phyloP scores from a whole-genome alignment of 2,797 vertebrate genomes.

The Sebastes miniatus region DNA sequence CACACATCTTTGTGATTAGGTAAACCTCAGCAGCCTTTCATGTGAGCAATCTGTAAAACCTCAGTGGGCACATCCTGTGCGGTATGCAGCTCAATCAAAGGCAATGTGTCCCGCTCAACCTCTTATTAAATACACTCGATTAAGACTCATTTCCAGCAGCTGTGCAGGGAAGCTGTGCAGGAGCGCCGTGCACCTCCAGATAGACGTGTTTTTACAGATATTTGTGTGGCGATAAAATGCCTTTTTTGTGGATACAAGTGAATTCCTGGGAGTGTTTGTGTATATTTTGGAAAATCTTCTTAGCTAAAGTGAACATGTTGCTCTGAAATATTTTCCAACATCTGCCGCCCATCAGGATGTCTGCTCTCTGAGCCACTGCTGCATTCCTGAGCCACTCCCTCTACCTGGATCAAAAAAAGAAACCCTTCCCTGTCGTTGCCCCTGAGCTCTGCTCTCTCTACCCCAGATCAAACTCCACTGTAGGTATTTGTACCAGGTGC shows the following conservation, averaged over 20 bases:
- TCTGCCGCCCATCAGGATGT: slow-evolving; percentile 87
- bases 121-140: slow-evolving; percentile 71
- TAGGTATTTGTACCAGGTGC: slow-evolving; percentile 52
- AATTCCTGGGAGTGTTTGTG: slow-evolving; percentile 70
- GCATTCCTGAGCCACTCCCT: slow-evolving; percentile 86
- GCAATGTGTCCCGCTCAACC: slow-evolving; percentile 53
- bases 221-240: slow-evolving; percentile 49
- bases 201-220: slow-evolving; percentile 27
- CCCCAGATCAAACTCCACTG: slow-evolving; percentile 41
- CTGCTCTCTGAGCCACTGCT: slow-evolving; percentile 81
- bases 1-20: slow-evolving; percentile 78
- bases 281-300: slow-evolving; percentile 76
- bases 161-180: slow-evolving; percentile 32
- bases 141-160: slow-evolving; percentile 55
- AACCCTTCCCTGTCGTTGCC: slow-evolving; percentile 67
- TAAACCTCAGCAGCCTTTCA: slow-evolving; percentile 75
- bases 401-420: slow-evolving; percentile 84
- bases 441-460: slow-evolving; percentile 61
- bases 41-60: slow-evolving; percentile 72
- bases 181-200: slow-evolving; percentile 17
- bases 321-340: slow-evolving; percentile 87
- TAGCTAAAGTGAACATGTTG: slow-evolving; percentile 81
- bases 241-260: slow-evolving; percentile 51
- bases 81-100: slow-evolving; percentile 70
- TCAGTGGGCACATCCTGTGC: slow-evolving; percentile 73